Base-by-base conservation (phyloP, 2,113 vertebrate genomes). In the Anhinga rufa region DNA sequence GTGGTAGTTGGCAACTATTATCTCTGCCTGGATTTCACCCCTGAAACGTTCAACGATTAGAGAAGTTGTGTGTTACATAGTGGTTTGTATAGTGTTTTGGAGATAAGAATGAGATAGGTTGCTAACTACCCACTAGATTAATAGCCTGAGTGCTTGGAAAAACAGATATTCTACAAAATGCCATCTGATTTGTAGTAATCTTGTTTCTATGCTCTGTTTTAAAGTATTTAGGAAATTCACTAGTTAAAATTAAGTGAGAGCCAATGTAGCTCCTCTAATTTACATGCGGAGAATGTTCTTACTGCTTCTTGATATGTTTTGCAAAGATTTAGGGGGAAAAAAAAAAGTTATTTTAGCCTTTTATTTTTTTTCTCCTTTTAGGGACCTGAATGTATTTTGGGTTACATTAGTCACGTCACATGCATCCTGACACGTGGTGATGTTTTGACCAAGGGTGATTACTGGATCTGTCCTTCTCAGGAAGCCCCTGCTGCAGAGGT, bases 31-130 rank as follows among this genome's bases (percentile, higher is more conserved):
- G 49, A 42, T 90, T 95, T 86, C 75, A 69, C 28, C 57, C 36
- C 38, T 21, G 32, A 76, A 84, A 5, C 3, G 1, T 38, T 21
- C 28, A 11, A 70, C 58, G 70, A 87, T 92, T 86, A 90, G 38
- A 61, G 84, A 25, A 65, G 28, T 52, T 64, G 20, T 10, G 18
- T 57, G 71, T 40, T 77, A 36, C 28, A 19, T 26, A 29, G 36
- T 12, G 54, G 25, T 57, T 68, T 69, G 54, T 55, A 60, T 16
- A 75, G 60, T 9, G 81, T 28, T 71, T 42, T 18, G 54, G 68
- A 94, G 92, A 96, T 91, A 91, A 96, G 82, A 66, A 48, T 5
- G 66, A 85, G 91, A 78, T 55, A 82, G 87, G 7, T 49, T 90
- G 86, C 71, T 96, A 95, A 91, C 74, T 88, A 68, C 32, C 36